Evolutionary conservation across 2,113 vertebrate species (phyloP), one percentile per base, ranked within the genome.

Genomic region (Plecotus auritus): DNA sequence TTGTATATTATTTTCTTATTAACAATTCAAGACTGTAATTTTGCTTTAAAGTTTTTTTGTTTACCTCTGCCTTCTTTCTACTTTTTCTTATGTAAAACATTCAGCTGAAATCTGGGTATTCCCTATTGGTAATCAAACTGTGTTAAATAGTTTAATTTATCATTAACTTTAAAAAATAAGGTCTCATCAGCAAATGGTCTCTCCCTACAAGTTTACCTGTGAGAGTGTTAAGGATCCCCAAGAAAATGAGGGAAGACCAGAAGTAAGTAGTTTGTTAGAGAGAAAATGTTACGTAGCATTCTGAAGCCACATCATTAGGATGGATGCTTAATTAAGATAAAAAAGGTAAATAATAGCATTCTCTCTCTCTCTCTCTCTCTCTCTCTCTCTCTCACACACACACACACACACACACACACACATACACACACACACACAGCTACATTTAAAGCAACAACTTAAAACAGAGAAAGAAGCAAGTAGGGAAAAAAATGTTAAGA

Each of bases 271-370:
- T 49, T 89, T 92, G 26, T 42, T 51, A 66, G 59, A 96, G 83
- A 95, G 80, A 96, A 96, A 96, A 73, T 85, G 13, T 66, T 82
- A 96, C 94, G 59, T 84, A 97, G 98, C 96, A 97, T 88, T 83
- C 47, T 87, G 86, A 97, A 97, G 90, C 72, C 74, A 95, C 89
- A 42, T 54, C 91, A 96, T 95, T 89, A 96, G 81, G 85, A 97
- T 42, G 92, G 90, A 96, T 87, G 45, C 42, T 95, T 88, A 96
- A 97, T 96, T 96, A 93, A 96, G 93, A 35, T 47, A 64, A 30
- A 73, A 80, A 45, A 51, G 6, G 2, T 74, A 97, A 96, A 92
- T 47, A 90, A 89, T 9, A 94, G 74, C 76, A 83, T 93, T 61
- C 14, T 77, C 30, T 51, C 20, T 64, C 23, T 47, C 30, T 96